phyloP scores from a whole-genome alignment of 1,140 invertebrate species.

The Neotoxoptera formosana region DNA sequence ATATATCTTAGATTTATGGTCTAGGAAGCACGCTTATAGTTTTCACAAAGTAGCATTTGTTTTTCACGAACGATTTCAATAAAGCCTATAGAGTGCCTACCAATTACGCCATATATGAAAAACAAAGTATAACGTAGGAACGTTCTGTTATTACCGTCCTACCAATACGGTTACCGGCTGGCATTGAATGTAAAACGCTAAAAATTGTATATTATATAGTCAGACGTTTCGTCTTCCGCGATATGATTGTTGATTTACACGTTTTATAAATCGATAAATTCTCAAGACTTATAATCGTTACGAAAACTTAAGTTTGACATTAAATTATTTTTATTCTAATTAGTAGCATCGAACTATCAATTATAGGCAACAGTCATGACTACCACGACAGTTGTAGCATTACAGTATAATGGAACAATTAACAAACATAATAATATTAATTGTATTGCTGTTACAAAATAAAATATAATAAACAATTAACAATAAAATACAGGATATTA shows the following conservation, averaged over 20 bases:
- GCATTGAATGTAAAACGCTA: not conserved
- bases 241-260: not conserved
- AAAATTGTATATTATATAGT: not conserved
- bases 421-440: not conserved
- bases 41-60: slow-evolving; percentile 9
- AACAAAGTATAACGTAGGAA: not conserved
- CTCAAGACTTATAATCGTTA: not conserved
- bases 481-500: not conserved
- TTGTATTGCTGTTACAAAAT: not conserved
- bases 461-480: not conserved
- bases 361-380: not conserved
- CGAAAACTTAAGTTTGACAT: not conserved
- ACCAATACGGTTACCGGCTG: not conserved
- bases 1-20: slow-evolving; percentile 13
- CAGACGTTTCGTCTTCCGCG: not conserved
- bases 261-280: not conserved
- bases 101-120: slow-evolving; percentile 32
- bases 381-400: not conserved
- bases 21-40: slow-evolving; percentile 42
- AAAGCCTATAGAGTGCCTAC: not conserved
- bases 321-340: not conserved
- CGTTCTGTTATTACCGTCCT: no score
- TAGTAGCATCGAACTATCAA: not conserved
- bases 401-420: not conserved
- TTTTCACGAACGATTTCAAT: slow-evolving; percentile 29